phyloP scores from a whole-genome alignment of 2,113 vertebrate genomes.

The Azemiops feae region DNA sequence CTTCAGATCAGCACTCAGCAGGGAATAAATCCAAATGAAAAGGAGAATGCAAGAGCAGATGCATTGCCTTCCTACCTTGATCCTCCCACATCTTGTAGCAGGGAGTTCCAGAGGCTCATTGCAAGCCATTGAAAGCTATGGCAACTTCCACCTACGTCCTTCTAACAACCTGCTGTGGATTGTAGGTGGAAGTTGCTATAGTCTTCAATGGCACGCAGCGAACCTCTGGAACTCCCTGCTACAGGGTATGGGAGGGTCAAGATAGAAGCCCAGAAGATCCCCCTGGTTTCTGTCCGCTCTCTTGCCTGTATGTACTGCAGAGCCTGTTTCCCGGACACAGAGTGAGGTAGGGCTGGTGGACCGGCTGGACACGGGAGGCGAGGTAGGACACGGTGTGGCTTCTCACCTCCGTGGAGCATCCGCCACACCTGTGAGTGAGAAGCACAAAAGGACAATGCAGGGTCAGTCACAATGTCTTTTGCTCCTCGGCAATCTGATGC shows the following conservation, averaged over 20 bases:
- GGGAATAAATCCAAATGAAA: background rate
- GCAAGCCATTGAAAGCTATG: background rate
- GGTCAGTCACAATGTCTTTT: background rate
- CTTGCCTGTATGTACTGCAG: slow-evolving; percentile 94
- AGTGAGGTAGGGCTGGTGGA: slow-evolving; percentile 91
- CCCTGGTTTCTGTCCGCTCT: background rate
- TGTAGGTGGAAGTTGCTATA: background rate
- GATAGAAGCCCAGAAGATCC: background rate
- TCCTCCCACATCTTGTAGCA: background rate
- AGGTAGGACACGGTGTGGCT: slow-evolving; percentile 26
- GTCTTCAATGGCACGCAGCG: background rate
- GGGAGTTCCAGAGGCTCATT: background rate
- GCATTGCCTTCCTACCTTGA: background rate
- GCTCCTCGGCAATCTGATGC: background rate
- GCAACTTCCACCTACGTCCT: background rate
- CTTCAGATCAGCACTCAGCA: background rate
- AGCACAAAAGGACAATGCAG: background rate
- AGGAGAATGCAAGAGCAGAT: background rate
- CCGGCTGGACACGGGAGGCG: slow-evolving; percentile 80
- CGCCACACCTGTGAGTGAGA: slow-evolving; percentile 74
- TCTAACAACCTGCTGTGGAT: background rate
- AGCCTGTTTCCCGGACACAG: slow-evolving; percentile 80
- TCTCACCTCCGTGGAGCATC: slow-evolving; percentile 63
- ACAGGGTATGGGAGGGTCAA: background rate
- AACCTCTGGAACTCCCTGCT: background rate